Conservation (phyloP, 2,113 vertebrate genomes). For the Hippopotamus amphibius region DNA sequence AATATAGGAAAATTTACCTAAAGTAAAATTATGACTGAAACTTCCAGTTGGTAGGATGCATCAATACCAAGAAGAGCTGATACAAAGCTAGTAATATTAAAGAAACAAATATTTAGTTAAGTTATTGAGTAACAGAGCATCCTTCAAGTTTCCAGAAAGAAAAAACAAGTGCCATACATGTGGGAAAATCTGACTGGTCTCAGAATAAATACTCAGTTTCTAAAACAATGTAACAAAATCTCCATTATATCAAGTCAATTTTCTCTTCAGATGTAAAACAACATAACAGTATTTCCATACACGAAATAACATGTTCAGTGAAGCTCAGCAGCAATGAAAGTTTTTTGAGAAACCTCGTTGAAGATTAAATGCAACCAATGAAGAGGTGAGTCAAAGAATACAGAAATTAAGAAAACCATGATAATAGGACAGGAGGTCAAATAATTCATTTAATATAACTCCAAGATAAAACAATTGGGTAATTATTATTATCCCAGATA, state of each 20-base stretch:
- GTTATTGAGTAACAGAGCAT: background rate
- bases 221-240: slow-evolving; percentile 1
- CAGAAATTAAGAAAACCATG: background rate
- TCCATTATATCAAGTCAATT: background rate
- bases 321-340: background rate
- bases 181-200: background rate
- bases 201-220: background rate
- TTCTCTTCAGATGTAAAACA: background rate
- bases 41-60: background rate
- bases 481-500: background rate
- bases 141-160: background rate
- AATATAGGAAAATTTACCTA: background rate
- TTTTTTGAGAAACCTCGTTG: background rate
- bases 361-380: background rate
- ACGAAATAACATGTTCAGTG: background rate
- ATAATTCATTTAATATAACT: slow-evolving; percentile 2
- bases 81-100: background rate
- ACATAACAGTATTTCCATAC: background rate
- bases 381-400: background rate
- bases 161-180: background rate
- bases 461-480: background rate
- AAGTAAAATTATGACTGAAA: background rate
- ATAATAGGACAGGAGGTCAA: background rate
- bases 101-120: background rate
- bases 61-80: background rate